phyloP scores from a whole-genome alignment of 2,888 invertebrate species.

The Eurytoma californica region DNA sequence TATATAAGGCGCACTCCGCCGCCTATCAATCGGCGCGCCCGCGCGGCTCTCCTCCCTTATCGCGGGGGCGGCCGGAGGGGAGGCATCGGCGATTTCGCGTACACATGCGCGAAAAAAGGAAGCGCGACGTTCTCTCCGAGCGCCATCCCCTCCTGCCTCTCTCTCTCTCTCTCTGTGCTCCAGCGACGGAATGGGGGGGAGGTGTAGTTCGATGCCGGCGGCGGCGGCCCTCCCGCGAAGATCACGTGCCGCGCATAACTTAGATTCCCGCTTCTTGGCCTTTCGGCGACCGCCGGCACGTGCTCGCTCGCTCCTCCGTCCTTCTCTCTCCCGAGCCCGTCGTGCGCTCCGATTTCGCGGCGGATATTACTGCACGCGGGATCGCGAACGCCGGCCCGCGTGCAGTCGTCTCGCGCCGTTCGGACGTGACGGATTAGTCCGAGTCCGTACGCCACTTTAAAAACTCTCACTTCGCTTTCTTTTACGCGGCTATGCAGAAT shows the following conservation, averaged over 20 bases:
- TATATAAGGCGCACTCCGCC: neutral
- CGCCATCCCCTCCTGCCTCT: neutral
- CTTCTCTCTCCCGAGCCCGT: neutral
- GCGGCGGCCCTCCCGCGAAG: constrained; percentile 34
- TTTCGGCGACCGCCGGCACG: constrained; percentile 62
- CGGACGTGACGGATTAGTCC: neutral
- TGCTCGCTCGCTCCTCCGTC: constrained; percentile 49
- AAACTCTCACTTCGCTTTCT: no score
- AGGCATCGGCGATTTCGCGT: neutral
- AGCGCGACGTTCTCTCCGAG: neutral
- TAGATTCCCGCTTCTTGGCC: constrained; percentile 66
- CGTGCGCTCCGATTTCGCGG: neutral
- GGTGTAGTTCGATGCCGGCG: neutral
- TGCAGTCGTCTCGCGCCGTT: neutral
- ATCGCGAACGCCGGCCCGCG: neutral
- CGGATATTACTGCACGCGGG: constrained; percentile 12
- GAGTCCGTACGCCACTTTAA: neutral
- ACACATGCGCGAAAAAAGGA: constrained; percentile 2
- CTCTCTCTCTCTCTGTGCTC: constrained; percentile 2
- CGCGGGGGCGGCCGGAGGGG: neutral
- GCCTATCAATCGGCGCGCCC: neutral
- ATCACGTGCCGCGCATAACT: constrained; percentile 73
- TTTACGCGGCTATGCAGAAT: no score
- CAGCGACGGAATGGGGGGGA: neutral
- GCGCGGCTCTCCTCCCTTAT: constrained; percentile 29